Conservation (phyloP, 2,888 invertebrate species). For the Lordiphosa andalusiaca region DNA sequence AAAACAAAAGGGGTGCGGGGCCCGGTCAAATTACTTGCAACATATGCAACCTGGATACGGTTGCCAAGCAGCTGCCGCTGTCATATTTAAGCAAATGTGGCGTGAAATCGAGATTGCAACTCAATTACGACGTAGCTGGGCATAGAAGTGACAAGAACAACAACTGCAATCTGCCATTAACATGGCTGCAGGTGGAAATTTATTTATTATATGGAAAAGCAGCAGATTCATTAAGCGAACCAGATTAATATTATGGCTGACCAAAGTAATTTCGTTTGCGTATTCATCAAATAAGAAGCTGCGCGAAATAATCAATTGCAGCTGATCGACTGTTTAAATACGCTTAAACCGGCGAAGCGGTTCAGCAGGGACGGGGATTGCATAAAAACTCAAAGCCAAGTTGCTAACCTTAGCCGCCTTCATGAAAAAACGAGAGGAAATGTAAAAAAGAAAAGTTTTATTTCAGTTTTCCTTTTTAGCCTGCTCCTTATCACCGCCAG, state of each 20-base stretch:
- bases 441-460: neutral
- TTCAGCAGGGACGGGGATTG: no score
- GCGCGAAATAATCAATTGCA: neutral
- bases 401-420: no score
- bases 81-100: slow-evolving; percentile 38
- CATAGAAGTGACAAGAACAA: slow-evolving; percentile 1
- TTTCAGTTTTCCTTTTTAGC: neutral
- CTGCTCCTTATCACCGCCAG: neutral
- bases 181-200: no score
- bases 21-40: slow-evolving; percentile 57
- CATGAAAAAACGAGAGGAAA: no score
- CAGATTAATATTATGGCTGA: slow-evolving; percentile 34
- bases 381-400: no score
- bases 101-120: slow-evolving; percentile 31
- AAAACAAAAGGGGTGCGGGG: slow-evolving; percentile 30
- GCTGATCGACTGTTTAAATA: neutral
- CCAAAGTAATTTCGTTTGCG: slow-evolving; percentile 27
- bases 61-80: slow-evolving; percentile 5
- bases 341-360: neutral
- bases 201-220: slow-evolving; percentile 26
- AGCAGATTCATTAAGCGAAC: slow-evolving; percentile 16
- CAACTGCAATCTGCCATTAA: no score
- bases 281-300: no score
- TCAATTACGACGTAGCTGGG: slow-evolving; percentile 19
- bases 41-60: slow-evolving; percentile 8